Evolutionary conservation across 2,888 invertebrate genomes (phyloP), one percentile per base, ranked within the genome.

Genomic region (Sesia bembeciformis): DNA sequence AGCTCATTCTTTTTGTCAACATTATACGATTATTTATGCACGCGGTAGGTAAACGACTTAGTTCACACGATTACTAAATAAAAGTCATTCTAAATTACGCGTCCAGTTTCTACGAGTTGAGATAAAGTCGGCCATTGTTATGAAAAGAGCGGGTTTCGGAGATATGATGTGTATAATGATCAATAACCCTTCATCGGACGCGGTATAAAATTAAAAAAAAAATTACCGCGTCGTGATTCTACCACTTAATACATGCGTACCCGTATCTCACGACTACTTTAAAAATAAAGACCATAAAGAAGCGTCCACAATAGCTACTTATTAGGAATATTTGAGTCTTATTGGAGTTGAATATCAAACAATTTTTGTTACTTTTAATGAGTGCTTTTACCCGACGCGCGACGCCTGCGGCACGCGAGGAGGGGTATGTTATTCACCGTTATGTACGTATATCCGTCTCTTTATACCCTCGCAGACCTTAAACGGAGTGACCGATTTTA

Each of bases 211-310:
- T 64, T 76, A 79, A 83, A 78, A 78, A 81, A 73, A 66, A 74
- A 80, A 81, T 76, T 72, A 82, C 72, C 60, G 63, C 74, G 62
- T 79, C 84, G 84, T 84, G 85, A 83, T 84, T 84, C 83, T 78
- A 84, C 85, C 84, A 84, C 85, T 86, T 86, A 85, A 85, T 85
- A 84, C 84, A 80, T 83, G 81, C 76, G 76, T 74, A 77, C 68
- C 67, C 79, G 84, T 86, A 88, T 85, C 86, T 87, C 87, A 87
- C 86, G 87, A 84, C 87, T 87, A 83, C 85, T 81, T 84, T 75
- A 84, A 84, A 83, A 82, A 81, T 76, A 80, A 80, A 74, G 58
- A 64, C 65, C 65, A 59, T 60, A 40, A 43, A 38, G 39, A 38
- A 8, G 8, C 46, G 23, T 8, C 5, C 46, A 46, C 46, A 46